Percentiles rank a stretch among this genome's conserved stretches.
Evolutionary conservation across 2,113 vertebrate genomes (phyloP).

Genomic region (Phainopepla nitens): DNA sequence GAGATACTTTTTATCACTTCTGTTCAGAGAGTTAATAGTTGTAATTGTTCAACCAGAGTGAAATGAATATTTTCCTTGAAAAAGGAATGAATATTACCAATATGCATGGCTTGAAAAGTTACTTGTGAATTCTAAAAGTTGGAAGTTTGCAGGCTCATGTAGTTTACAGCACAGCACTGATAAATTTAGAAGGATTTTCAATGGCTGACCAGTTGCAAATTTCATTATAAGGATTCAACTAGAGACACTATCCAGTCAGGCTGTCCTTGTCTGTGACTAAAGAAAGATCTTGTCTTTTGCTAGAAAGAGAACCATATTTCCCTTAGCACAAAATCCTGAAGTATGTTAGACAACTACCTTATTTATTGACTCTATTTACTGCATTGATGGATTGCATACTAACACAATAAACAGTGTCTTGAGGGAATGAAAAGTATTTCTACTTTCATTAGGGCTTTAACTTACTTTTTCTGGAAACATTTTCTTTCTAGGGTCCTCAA

Average conservation of each 20-base stretch:
- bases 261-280: conserved; percentile 22
- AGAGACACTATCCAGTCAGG: background rate
- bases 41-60: background rate
- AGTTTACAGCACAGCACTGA: background rate
- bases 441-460: conserved; percentile 50
- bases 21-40: background rate
- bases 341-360: conserved; percentile 54
- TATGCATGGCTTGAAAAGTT: background rate
- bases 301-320: conserved; percentile 53
- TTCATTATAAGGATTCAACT: background rate
- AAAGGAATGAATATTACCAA: background rate
- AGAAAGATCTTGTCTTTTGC: conserved; percentile 44
- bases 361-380: conserved; percentile 68
- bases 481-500: conserved; percentile 63
- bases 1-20: background rate
- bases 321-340: conserved; percentile 51
- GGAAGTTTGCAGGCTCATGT: background rate
- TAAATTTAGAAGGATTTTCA: background rate
- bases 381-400: conserved; percentile 67
- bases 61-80: background rate
- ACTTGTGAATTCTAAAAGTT: background rate
- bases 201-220: background rate
- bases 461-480: conserved; percentile 56
- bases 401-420: conserved; percentile 54
- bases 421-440: conserved; percentile 62